phyloP scores from a whole-genome alignment of 2,797 vertebrate species.

The Oreochromis mossambicus region DNA sequence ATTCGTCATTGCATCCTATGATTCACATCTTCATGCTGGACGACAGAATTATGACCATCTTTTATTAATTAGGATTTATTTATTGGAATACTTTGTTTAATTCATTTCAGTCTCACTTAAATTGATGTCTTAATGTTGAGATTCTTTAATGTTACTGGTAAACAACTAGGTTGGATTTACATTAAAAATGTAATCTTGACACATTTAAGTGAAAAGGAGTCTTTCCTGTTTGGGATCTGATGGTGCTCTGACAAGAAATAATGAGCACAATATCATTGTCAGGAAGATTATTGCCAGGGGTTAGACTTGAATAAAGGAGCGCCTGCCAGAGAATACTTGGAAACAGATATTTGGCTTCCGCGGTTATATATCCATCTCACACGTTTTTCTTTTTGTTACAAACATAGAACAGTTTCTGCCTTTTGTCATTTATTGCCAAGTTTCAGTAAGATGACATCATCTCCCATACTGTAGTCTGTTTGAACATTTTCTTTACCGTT shows the following conservation, averaged over 20 bases:
- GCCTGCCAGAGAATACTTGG: conserved; percentile 23
- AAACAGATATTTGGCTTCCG: conserved; percentile 4
- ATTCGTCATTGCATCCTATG: not conserved
- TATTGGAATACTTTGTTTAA: not conserved
- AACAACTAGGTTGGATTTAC: not conserved
- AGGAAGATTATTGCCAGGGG: not conserved
- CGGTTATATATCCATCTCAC: conserved; percentile 17
- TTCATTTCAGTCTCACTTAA: not conserved
- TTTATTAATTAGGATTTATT: not conserved
- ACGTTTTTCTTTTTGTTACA: conserved; percentile 1
- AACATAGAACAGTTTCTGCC: not conserved
- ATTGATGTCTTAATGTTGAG: not conserved
- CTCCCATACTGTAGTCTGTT: not conserved
- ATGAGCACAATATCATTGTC: not conserved
- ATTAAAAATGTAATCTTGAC: not conserved
- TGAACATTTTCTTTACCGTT: not conserved
- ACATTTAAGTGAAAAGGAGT: not conserved
- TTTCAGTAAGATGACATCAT: not conserved
- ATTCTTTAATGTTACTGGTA: not conserved
- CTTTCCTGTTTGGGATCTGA: not conserved
- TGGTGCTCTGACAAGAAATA: not conserved
- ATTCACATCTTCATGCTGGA: not conserved
- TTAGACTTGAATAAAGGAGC: not conserved
- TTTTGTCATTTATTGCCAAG: not conserved
- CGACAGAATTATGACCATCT: not conserved